Evolutionary conservation across 2,113 vertebrate species (phyloP), one percentile per base, ranked within the genome.

Genomic region (Bufo gargarizans): DNA sequence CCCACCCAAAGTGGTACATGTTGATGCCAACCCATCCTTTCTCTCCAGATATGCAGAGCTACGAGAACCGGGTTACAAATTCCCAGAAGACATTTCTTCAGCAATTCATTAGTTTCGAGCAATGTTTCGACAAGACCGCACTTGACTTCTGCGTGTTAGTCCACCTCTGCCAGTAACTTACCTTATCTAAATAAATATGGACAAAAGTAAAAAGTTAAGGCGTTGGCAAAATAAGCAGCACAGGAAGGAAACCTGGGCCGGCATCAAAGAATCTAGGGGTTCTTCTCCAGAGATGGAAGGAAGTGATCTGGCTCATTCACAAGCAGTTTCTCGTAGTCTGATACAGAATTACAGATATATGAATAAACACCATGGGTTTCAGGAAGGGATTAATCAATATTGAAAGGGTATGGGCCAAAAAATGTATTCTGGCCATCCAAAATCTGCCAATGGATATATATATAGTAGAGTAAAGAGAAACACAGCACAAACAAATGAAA

Each of bases 201-300:
- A 76, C 47, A 76, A 74, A 49, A 50, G 72, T 76, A 76, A 50
- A 76, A 76, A 76, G 17, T 76, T 6, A 49, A 20, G 20, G 47
- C 4, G 3, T 76, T 74, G 43, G 43, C 43, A 74, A 74, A 74
- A 49, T 6, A 49, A 74, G 71, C 47, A 76, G 72, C 47, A 50
- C 72, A 76, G 72, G 72, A 76, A 76, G 72, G 72, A 50, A 76
- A 76, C 45, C 47, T 49, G 72, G 72, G 47, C 72, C 2, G 47
- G 17, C 72, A 76, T 76, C 45, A 76, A 76, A 76, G 72, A 13
- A 10, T 50, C 11, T 50, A 76, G 47, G 72, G 67, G 22, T 76
- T 76, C 72, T 76, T 76, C 72, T 76, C 16, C 71, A 74, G 45
- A 74, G 71, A 71, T 71, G 67, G 67, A 74, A 49, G 71, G 71